Conservation (phyloP, 2,888 invertebrate species). For the Hypercompe scribonia region DNA sequence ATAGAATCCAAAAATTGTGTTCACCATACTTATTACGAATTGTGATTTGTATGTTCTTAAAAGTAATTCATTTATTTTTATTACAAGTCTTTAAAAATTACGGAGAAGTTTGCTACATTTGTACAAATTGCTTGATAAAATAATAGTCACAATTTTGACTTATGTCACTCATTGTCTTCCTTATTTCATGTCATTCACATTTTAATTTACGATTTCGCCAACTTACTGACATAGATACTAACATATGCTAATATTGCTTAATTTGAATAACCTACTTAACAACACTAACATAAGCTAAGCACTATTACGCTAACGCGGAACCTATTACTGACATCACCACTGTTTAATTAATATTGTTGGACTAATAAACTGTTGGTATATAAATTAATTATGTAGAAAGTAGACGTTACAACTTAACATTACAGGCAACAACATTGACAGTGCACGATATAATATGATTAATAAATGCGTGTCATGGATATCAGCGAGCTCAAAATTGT, state of each 20-base stretch:
- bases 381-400: conserved; percentile 27
- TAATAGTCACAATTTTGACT: too few species aligned
- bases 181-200: too few species aligned
- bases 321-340: conserved; percentile 10
- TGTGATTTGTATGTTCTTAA: too few species aligned
- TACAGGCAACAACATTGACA: conserved; percentile 39
- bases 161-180: not conserved
- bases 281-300: not conserved
- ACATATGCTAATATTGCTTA: not conserved
- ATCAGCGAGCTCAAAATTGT: conserved; percentile 40
- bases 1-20: too few species aligned
- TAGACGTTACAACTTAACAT: conserved; percentile 35
- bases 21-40: too few species aligned
- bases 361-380: conserved; percentile 16
- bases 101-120: too few species aligned
- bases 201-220: not conserved
- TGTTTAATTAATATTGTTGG: conserved; percentile 15
- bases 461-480: conserved; percentile 44
- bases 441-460: conserved; percentile 48
- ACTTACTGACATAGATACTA: not conserved
- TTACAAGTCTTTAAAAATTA: too few species aligned
- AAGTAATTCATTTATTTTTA: too few species aligned
- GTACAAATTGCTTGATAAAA: too few species aligned
- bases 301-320: not conserved
- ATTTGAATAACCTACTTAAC: not conserved